phyloP scores from a whole-genome alignment of 2,888 invertebrate species.

The Deroplatys truncata region DNA sequence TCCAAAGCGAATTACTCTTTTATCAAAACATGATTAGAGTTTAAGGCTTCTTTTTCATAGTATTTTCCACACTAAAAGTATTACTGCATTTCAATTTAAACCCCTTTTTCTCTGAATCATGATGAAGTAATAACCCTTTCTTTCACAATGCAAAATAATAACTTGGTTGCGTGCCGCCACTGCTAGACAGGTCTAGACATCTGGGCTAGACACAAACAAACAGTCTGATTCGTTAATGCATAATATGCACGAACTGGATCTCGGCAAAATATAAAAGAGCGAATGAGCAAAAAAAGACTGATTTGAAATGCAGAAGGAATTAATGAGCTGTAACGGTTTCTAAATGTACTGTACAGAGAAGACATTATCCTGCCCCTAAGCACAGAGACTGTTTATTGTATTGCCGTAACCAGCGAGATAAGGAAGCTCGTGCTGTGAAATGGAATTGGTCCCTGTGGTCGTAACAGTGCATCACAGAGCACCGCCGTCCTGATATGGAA shows the following conservation, averaged over 20 bases:
- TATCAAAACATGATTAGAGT: too few species aligned
- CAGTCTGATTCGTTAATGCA: not conserved
- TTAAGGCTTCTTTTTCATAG: too few species aligned
- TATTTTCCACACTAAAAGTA: too few species aligned
- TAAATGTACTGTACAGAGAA: not conserved
- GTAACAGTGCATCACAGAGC: not conserved
- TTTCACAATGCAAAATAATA: too few species aligned
- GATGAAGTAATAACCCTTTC: too few species aligned
- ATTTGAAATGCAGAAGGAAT: not conserved
- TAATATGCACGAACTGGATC: not conserved
- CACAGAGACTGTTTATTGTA: not conserved
- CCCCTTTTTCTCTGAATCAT: too few species aligned
- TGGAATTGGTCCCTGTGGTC: not conserved
- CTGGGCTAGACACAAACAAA: not conserved
- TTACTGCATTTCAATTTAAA: too few species aligned
- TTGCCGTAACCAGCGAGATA: not conserved
- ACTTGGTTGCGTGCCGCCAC: not conserved
- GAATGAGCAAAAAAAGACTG: not conserved
- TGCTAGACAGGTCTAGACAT: not conserved
- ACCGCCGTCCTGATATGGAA: not conserved
- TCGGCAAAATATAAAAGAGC: not conserved
- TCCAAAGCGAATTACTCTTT: too few species aligned
- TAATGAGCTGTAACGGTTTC: not conserved
- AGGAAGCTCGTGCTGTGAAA: not conserved
- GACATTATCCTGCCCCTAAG: not conserved